phyloP scores from a whole-genome alignment of 2,888 invertebrate species.

The Amphipyra berbera region DNA sequence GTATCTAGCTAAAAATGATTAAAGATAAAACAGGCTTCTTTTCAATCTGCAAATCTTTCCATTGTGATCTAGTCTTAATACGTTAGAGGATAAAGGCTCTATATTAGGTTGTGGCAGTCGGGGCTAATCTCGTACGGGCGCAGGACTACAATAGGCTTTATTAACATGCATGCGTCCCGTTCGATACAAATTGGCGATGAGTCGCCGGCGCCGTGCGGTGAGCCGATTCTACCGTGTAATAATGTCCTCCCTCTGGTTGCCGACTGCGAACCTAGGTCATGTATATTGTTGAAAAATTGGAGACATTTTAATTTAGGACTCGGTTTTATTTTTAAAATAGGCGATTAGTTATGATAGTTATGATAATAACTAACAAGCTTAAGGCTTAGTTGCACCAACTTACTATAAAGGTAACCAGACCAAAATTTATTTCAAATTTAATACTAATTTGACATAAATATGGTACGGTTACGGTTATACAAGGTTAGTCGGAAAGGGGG shows the following conservation, averaged over 20 bases:
- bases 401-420: too few relatives aligned
- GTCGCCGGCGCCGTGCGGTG: conserved; percentile 63
- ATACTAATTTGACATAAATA: too few relatives aligned
- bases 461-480: too few relatives aligned
- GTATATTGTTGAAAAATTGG: neutral
- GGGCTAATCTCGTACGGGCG: conserved; percentile 76
- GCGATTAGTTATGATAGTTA: too few relatives aligned
- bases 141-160: conserved; percentile 84
- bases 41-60: conserved; percentile 33
- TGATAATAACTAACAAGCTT: too few relatives aligned
- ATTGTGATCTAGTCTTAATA: conserved; percentile 51
- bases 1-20: too few relatives aligned
- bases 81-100: conserved; percentile 47
- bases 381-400: too few relatives aligned
- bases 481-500: too few relatives aligned
- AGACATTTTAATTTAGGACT: neutral
- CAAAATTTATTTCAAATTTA: too few relatives aligned
- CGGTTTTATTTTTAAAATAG: too few relatives aligned
- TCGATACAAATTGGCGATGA: conserved; percentile 84
- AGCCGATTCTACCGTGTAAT: conserved; percentile 64
- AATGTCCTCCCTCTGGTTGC: conserved; percentile 42
- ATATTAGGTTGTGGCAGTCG: conserved; percentile 52
- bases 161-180: conserved; percentile 80
- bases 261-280: conserved; percentile 10
- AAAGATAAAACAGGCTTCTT: neutral